Evolutionary conservation across 2,888 invertebrate species (phyloP).

Genomic region (Pocota personata): DNA sequence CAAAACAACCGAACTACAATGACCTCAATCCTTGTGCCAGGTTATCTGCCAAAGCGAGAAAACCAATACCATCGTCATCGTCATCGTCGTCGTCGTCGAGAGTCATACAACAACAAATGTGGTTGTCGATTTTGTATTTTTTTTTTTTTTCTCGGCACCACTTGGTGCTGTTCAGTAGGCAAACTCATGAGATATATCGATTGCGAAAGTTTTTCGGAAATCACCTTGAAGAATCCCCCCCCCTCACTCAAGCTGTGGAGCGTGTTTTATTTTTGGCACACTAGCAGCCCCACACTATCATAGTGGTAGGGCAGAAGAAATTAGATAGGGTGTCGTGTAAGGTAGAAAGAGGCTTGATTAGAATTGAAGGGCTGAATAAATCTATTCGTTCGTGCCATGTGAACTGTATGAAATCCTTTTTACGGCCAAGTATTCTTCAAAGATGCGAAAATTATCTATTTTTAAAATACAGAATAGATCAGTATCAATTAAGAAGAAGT

Average conservation of each 20-base stretch:
- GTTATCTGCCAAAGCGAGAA: conserved; percentile 43
- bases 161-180: conserved; percentile 13
- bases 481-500: no score
- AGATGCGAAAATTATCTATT: no score
- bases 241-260: not conserved
- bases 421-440: no score
- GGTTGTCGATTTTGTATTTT: not conserved
- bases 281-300: not conserved
- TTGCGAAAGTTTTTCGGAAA: conserved; percentile 62
- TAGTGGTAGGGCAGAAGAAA: not conserved
- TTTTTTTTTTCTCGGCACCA: not conserved
- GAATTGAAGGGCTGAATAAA: not conserved
- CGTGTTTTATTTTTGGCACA: conserved; percentile 34
- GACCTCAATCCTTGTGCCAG: conserved; percentile 62
- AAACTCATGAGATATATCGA: conserved; percentile 61
- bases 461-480: no score
- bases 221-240: conserved; percentile 52
- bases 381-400: not conserved
- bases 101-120: conserved; percentile 30
- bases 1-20: conserved; percentile 3
- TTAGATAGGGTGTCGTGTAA: conserved; percentile 32
- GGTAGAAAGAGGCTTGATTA: not conserved
- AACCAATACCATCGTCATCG: not conserved
- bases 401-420: not conserved
- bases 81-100: no score